Evolutionary conservation across 2,797 vertebrate genomes (phyloP), one percentile per base, ranked within the genome.

Genomic region (Agapornis canus): DNA sequence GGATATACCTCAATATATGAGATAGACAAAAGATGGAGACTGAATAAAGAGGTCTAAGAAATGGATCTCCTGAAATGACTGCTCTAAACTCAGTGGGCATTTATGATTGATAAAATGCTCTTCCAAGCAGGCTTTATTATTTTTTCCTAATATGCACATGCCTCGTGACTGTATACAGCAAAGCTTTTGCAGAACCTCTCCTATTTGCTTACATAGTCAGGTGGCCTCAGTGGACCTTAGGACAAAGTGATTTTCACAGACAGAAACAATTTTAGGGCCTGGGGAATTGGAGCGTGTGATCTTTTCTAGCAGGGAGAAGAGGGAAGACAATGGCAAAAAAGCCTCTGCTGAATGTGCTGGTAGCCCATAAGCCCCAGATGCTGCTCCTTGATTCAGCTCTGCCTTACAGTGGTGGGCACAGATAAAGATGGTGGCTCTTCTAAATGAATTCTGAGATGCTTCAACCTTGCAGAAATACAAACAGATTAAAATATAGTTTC

Each of bases 241-340:
- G 29, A 37, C 2, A 4, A 86, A 20, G 48, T 37, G 43, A 57
- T 57, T 71, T 68, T 47, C 13, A 29, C 16, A 32, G 19, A 19
- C 21, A 86, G 48, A 82, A 82, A 13, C 32, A 29, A 13, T 26
- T 63, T 48, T 63, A 43, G 12, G 45, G 18, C n/a, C 31, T 17
- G 20, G 19, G 5, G 27, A 80, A 48, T 0, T 11, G 31, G 25
- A 60, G 10, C 1, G 1, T 6, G 31, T 22, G 23, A n/a, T 37
- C 31, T 59, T 40, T 29, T 22, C 8, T 73, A 1, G 4, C 17
- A 27, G 2, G 5, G 23, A 63, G 48, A n/a, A 32, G 45, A 32
- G 5, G 15, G 40, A 21, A 39, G 20, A 8, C 23, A 27, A 25
- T 4, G 52, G 5, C 23, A 17, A 20, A n/a, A 23, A 59, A 39